phyloP scores from a whole-genome alignment of 1,140 invertebrate species.

The Drosophila serrata region DNA sequence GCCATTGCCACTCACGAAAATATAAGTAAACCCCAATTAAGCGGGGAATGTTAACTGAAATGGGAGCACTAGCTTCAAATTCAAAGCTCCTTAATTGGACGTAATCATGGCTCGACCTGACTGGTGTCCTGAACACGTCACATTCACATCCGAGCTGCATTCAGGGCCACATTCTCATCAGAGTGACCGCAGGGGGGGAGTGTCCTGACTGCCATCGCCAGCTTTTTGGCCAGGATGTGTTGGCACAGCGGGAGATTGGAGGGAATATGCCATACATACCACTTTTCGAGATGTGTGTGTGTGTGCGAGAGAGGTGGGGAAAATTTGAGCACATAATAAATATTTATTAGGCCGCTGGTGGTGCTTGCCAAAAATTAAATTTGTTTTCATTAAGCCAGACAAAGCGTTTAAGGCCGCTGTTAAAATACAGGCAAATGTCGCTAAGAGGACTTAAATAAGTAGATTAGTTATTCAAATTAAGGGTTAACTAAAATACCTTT shows the following conservation, averaged over 20 bases:
- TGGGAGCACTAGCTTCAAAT: conserved; percentile 16
- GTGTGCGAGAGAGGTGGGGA: conserved; percentile 4
- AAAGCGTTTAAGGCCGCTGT: conserved; percentile 63
- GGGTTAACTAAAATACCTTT: background rate
- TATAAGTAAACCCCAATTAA: conserved; percentile 10
- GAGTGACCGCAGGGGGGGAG: conserved; percentile 25
- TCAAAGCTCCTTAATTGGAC: conserved; percentile 41
- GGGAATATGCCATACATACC: conserved; percentile 5
- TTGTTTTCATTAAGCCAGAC: conserved; percentile 77
- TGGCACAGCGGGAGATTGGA: conserved; percentile 8
- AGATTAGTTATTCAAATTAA: background rate
- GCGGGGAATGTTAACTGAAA: conserved; percentile 1
- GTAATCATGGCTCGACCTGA: conserved; percentile 38
- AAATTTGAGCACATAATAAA: conserved; percentile 62
- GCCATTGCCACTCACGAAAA: background rate
- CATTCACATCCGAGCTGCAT: conserved; percentile 37
- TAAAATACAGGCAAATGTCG: conserved; percentile 37
- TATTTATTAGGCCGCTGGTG: conserved; percentile 69
- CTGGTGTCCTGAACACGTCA: conserved; percentile 30
- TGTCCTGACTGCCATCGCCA: conserved; percentile 21
- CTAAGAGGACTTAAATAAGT: background rate
- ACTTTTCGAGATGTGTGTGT: conserved; percentile 3
- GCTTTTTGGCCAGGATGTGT: conserved; percentile 23
- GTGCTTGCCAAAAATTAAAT: conserved; percentile 74
- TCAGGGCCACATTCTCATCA: conserved; percentile 6